A percentile compares a stretch with the other conserved stretches of the same genome.
phyloP scores from a whole-genome alignment of 2,888 invertebrate species.

The Flexamia atlantica region DNA sequence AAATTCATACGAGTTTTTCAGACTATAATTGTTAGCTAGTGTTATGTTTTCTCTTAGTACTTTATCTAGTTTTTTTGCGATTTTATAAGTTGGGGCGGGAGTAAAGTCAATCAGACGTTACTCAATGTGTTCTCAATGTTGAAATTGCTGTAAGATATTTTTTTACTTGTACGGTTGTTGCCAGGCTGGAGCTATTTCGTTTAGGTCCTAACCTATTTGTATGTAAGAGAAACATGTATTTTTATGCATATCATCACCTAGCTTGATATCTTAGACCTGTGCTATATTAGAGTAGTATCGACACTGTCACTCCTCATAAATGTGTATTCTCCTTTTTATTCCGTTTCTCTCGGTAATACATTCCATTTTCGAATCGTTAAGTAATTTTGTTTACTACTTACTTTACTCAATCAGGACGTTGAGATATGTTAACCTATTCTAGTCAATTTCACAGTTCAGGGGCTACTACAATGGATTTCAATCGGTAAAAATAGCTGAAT shows the following conservation, averaged over 20 bases:
- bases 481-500: too few relatives aligned
- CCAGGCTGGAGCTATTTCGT: conserved; percentile 60
- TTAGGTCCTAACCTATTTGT: conserved; percentile 64
- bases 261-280: conserved; percentile 65
- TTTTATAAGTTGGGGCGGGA: too few relatives aligned
- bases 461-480: too few relatives aligned
- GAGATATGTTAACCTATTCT: too few relatives aligned
- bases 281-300: conserved; percentile 60
- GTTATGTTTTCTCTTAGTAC: too few relatives aligned
- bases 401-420: too few relatives aligned
- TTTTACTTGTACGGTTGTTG: conserved; percentile 65
- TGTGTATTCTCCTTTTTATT: conserved; percentile 59
- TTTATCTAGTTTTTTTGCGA: too few relatives aligned
- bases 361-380: conserved; percentile 65
- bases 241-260: conserved; percentile 70
- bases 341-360: conserved; percentile 60
- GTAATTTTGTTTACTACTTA: conserved; percentile 62
- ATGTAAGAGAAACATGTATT: conserved; percentile 68
- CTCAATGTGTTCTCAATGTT: conserved; percentile 64
- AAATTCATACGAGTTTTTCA: too few relatives aligned
- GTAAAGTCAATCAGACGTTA: too few relatives aligned
- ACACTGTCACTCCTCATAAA: conserved; percentile 60
- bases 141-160: conserved; percentile 66
- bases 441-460: too few relatives aligned
- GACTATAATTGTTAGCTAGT: too few relatives aligned